phyloP scores from a whole-genome alignment of 2,113 vertebrate species.

The Diglossa brunneiventris region DNA sequence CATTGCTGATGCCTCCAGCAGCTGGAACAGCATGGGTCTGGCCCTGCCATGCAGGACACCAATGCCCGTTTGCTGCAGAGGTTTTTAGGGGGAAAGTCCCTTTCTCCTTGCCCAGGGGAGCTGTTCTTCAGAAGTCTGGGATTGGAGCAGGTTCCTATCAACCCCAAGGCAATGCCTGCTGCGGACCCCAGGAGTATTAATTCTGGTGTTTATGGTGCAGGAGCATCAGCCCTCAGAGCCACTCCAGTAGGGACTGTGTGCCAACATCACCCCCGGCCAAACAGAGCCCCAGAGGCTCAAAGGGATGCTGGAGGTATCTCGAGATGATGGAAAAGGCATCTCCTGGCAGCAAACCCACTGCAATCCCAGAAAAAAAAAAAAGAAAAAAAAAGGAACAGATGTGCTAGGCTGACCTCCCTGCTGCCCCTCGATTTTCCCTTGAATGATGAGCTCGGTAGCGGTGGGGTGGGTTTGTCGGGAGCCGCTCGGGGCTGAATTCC shows the following conservation, averaged over 20 bases:
- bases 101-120: background rate
- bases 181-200: background rate
- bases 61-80: background rate
- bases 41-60: background rate
- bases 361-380: background rate
- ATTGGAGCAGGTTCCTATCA: background rate
- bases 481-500: background rate
- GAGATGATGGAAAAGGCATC: background rate
- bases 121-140: background rate
- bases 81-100: background rate
- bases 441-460: background rate
- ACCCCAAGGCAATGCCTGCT: background rate
- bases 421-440: background rate
- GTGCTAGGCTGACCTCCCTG: background rate
- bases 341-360: background rate
- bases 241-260: fast-evolving
- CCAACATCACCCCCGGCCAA: background rate
- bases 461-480: background rate
- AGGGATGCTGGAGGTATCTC: background rate
- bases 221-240: background rate
- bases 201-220: background rate
- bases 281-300: background rate
- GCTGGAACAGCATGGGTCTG: background rate
- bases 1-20: background rate
- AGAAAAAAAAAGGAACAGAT: background rate